Base-by-base conservation (phyloP, 2,797 vertebrate species). In the Oryzias sinensis region DNA sequence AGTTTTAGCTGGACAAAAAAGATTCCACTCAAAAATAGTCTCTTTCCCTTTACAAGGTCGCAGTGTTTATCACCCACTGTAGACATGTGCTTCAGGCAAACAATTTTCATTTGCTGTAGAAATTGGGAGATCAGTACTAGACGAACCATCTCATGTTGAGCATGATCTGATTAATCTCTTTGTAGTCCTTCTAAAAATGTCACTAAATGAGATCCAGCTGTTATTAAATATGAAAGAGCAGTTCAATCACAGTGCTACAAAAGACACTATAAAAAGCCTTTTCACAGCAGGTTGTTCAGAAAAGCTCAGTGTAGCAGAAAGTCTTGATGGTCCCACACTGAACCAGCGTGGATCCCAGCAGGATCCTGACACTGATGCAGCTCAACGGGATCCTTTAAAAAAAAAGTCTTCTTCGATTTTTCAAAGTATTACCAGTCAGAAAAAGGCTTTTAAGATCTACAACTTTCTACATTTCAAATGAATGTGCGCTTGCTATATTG, bases 221-320 rank as follows among this genome's bases (percentile, higher is more conserved):
- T 43, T 16, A 52, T 61, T 46, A 52, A 60, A 17, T 45, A 60
- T 53, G 40, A 43, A 60, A 17, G 27, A 60, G 22, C 49, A 8
- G 14, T 61, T 24, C 6, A 4, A 25, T 52, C 27, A 17, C 27
- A 15, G 14, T 6, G 5, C 43, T 37, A 44, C 37, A n/a, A 14
- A 33, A 14, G 18, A 7, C 33, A 25, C 51, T 29, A 13, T 18
- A 43, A 54, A 54, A 49, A 1, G n/a, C 17, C 33, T 49, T 53
- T 54, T 43, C 40, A 29, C 17, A 5, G 51, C 18, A 25, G 17
- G 49, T 17, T 1, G 45, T 60, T 60, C 27, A 13, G 18, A 50
- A 51, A 33, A 22, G 57, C 48, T 51, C 17, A 24, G 8, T 43
- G 49, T 11, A 20, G 16, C 40, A 42, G 37, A 27, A 29, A 54